Base-by-base conservation (phyloP, 23 tunicate genomes). In the Clavelina lepadiformis region DNA sequence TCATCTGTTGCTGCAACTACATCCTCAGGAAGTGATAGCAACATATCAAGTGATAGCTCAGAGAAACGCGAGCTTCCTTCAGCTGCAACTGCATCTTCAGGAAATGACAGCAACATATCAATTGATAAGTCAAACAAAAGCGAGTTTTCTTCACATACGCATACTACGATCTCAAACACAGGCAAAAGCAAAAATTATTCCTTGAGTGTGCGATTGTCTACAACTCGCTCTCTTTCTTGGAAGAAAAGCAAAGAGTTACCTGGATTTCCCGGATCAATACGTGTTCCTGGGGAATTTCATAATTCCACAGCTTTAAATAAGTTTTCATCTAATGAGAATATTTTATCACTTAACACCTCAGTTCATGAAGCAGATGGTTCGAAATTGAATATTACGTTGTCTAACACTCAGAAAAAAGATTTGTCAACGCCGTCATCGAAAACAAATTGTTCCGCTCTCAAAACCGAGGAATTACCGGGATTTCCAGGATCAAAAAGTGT, bases 231-330 rank as follows among this genome's bases (percentile, higher is more conserved):
- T 27, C 55, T 27, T 3, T 27, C 5, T 3, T 21, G 3, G 5
- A 3, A 27, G 22, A 49, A 49, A 49, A 49, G 24, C 55, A 25
- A 27, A 27, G 55, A 65, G 21, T 54, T 38, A 15, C 55, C 71
- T 24, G 71, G 71, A 13, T 57, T 57, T 57, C 63, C 63, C 5
- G 63, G 63, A 21, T 65, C 71, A 1, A 27, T 38, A 34, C 21
- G 49, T 5, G 65, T 58, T 21, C 19, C 65, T 28, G 35, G 35
- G n/a, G n/a, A n/a, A n/a, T n/a, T n/a, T n/a, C n/a, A n/a, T n/a
- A n/a, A n/a, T n/a, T n/a, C n/a, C n/a, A n/a, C n/a, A n/a, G n/a
- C n/a, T n/a, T n/a, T n/a, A n/a, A n/a, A n/a, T n/a, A n/a, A n/a
- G n/a, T n/a, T n/a, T n/a, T n/a, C n/a, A n/a, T n/a, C n/a, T n/a